These are phyloP conservation scores for Epistrophe eligans DNA, from an alignment of 2,888 invertebrate species.

Conservation along the genomic window DNA sequence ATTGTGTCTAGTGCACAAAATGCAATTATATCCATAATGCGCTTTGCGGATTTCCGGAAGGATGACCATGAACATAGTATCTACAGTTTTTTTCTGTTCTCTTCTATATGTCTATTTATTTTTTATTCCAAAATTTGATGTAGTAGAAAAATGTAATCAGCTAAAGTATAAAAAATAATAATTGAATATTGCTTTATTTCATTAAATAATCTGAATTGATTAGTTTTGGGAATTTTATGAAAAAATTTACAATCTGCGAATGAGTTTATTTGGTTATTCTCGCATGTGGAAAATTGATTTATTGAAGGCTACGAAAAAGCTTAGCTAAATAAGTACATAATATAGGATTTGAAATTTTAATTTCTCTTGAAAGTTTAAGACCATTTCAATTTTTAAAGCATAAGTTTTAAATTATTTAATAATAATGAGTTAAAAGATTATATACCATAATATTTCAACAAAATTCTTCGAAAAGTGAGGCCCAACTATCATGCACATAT, in stretches of 20 bases:
- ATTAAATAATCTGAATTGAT: slow-evolving; percentile 30
- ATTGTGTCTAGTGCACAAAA: slow-evolving; percentile 51
- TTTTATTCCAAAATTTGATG: neutral
- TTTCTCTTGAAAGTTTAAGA: no score
- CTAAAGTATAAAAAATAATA: neutral
- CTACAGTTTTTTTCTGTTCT: neutral
- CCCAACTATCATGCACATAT: no score
- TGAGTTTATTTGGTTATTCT: neutral
- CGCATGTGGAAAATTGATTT: neutral
- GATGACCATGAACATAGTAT: neutral
- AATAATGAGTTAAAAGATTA: no score
- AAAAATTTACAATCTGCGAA: neutral
- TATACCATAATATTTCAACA: no score
- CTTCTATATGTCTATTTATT: neutral
- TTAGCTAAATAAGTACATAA: neutral
- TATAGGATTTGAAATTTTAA: neutral
- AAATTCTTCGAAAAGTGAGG: no score
- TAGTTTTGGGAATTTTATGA: slow-evolving; percentile 22
- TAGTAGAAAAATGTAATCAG: neutral
- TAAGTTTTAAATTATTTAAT: no score
- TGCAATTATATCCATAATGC: slow-evolving; percentile 61
- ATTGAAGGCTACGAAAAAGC: neutral
- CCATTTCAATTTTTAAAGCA: no score
- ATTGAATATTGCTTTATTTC: slow-evolving; percentile 10
- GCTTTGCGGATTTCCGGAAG: slow-evolving; percentile 59